Base-by-base conservation (phyloP, 2,888 invertebrate species). In the Lasioglossum oenotherae region DNA sequence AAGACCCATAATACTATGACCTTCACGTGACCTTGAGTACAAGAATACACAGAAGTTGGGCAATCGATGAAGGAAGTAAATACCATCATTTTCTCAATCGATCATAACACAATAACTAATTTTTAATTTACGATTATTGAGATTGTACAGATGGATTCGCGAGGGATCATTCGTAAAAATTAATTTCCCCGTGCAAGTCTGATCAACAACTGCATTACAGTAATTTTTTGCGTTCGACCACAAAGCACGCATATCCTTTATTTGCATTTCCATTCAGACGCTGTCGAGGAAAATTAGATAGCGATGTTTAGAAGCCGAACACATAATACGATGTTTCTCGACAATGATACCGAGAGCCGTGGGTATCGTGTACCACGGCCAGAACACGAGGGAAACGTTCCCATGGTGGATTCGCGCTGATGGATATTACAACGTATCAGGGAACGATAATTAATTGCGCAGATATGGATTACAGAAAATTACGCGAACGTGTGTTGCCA, bases 371-470 rank as follows among this genome's bases (percentile, higher is more conserved):
- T 31, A 14, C 41, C 41, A 23, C 1, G 10, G 69, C 19, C 53
- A 57, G 77, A 84, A 78, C 69, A 57, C 49, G 44, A 83, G 27
- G 78, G 27, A 75, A 84, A 49, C 71, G 35, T 44, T 35, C 16
- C 16, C 35, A 31, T 31, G 31, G 16, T 19, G 27, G 57, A 53
- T 53, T 27, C 35, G 23, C 27, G 38, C n/a, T 69, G 69, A 74
- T 72, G 79, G 78, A 80, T 74, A 74, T 90, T 85, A 84, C 82
- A 86, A 85, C 80, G 79, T 89, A 89, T 90, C 86, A 49, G 79
- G 73, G 81, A 77, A 82, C 79, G 73, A 89, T 90, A 86, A 89
- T 90, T 90, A 90, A 90, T 90, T 85, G 86, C 78, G 80, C 87
- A 82, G 78, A 81, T 87, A 82, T 78, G 90, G 89, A 89, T 90